Percentiles rank a stretch among this genome's conserved stretches.
These are phyloP conservation scores for Caenorhabditis latens DNA, from an alignment of 1,140 invertebrate genomes.

Conservation along the genomic window DNA sequence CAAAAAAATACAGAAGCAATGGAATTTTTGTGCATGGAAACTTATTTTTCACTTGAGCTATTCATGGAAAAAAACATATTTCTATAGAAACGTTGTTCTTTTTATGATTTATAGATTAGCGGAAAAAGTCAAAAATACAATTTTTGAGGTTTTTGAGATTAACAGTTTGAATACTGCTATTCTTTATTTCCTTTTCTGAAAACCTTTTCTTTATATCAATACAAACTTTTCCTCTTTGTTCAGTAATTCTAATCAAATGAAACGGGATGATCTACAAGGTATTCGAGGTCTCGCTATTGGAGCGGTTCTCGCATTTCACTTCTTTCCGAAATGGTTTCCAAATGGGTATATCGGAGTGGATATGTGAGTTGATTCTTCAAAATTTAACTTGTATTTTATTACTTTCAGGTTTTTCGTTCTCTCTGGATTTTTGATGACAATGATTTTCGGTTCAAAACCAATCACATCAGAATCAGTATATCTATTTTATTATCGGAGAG, in stretches of 20 bases:
- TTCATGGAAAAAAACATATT: too few relatives aligned
- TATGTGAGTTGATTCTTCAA: slow-evolving; percentile 48
- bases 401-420: slow-evolving; percentile 52
- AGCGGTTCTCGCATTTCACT: slow-evolving; percentile 51
- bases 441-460: slow-evolving; percentile 52
- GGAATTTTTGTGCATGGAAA: too few relatives aligned
- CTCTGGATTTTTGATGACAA: slow-evolving; percentile 50
- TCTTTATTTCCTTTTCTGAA: background rate
- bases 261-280: slow-evolving; percentile 58
- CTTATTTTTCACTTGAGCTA: too few relatives aligned
- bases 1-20: too few relatives aligned
- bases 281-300: slow-evolving; percentile 52
- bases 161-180: too few relatives aligned
- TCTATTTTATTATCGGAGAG: slow-evolving; percentile 34
- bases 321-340: slow-evolving; percentile 50
- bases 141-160: too few relatives aligned
- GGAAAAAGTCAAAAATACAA: too few relatives aligned
- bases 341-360: slow-evolving; percentile 61
- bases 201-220: background rate
- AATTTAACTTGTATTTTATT: background rate
- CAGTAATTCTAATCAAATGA: background rate
- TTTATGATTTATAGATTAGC: too few relatives aligned
- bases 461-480: slow-evolving; percentile 36
- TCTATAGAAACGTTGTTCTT: too few relatives aligned
- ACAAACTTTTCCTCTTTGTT: slow-evolving; percentile 26